phyloP scores from a whole-genome alignment of 2,113 vertebrate species.

The Steatornis caripensis region DNA sequence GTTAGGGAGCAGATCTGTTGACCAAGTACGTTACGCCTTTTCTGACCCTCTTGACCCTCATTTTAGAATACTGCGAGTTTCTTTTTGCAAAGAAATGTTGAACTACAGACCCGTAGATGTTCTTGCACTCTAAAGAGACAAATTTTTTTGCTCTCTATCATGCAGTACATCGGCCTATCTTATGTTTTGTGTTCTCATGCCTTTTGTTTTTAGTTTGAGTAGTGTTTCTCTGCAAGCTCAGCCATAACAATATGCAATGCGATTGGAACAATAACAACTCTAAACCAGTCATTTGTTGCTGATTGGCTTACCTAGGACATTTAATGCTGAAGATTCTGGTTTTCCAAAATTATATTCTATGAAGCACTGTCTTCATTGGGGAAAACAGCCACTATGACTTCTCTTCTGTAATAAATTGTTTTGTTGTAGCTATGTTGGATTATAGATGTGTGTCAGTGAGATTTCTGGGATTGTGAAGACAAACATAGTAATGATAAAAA shows the following conservation, averaged over 20 bases:
- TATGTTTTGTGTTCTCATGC: not conserved
- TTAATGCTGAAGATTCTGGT: not conserved
- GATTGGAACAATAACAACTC: not conserved
- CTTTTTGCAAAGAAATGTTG: not conserved
- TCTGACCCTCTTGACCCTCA: not conserved
- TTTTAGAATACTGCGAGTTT: not conserved
- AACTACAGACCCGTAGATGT: not conserved
- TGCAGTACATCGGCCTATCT: not conserved
- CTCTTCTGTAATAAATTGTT: not conserved
- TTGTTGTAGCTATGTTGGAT: not conserved
- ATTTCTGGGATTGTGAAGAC: not conserved
- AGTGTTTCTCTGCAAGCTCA: not conserved
- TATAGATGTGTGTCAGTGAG: not conserved
- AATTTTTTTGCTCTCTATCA: not conserved
- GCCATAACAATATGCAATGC: not conserved
- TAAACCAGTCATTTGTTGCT: not conserved
- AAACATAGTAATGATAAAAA: not conserved
- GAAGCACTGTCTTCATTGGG: not conserved
- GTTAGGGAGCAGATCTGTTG: not conserved
- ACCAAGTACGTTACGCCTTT: fast-evolving
- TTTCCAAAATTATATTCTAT: not conserved
- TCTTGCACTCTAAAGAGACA: not conserved
- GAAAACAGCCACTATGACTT: not conserved
- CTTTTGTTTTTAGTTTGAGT: not conserved
- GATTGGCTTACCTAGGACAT: not conserved